These are phyloP conservation scores for Ptychobarbus kaznakovi DNA, from an alignment of 2,797 vertebrate species.

Conservation along the genomic window DNA sequence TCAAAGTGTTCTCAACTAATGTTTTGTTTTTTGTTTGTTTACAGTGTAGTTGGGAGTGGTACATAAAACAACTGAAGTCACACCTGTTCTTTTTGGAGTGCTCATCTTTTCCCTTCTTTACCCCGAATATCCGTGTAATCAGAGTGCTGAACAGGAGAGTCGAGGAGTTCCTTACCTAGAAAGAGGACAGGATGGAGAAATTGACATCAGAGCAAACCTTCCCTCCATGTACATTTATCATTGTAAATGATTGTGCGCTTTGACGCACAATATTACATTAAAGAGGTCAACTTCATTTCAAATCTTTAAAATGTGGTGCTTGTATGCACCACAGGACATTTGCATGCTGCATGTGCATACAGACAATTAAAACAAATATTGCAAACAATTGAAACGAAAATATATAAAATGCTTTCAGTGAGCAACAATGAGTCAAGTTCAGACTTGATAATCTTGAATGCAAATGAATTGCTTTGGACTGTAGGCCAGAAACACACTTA, in stretches of 20 bases:
- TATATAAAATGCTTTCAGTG: neutral
- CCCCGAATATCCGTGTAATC: conserved; percentile 97
- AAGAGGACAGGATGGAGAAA: conserved; percentile 6
- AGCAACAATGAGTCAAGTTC: neutral
- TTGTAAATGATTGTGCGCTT: neutral
- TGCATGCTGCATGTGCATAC: neutral
- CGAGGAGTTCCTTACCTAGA: conserved; percentile 94
- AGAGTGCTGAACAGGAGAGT: conserved; percentile 96
- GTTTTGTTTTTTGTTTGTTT: neutral
- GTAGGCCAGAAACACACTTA: neutral
- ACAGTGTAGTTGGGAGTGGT: neutral
- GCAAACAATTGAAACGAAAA: no score
- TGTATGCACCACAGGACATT: no score
- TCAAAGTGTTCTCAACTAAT: neutral
- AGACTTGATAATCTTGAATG: neutral
- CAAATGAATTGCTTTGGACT: neutral
- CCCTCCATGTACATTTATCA: neutral
- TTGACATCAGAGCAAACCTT: neutral
- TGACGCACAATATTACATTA: neutral
- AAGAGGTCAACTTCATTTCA: neutral
- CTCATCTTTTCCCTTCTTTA: conserved; percentile 94
- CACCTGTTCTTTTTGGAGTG: conserved; percentile 96
- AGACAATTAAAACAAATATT: neutral
- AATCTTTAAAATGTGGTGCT: neutral
- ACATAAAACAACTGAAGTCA: conserved; percentile 28